Base-by-base conservation (phyloP, 30 jellyfish, hydroid and myxozoan genomes). In the Chironex yamaguchii region DNA sequence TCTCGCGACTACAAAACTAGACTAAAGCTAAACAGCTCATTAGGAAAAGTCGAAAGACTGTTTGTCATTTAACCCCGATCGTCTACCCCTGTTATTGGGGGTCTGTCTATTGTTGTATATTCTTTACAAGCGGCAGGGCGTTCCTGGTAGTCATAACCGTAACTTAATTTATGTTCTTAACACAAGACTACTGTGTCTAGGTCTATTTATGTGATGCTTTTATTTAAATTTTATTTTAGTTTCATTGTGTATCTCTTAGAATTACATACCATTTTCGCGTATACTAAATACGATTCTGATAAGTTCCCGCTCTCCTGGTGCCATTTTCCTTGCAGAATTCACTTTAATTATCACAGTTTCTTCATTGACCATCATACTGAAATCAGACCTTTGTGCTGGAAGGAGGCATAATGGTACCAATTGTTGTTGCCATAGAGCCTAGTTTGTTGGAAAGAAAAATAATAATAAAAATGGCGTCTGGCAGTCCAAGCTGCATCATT, bases 301-400 rank as follows among this genome's bases (percentile, higher is more conserved):
- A 31, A 73, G 86, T 73, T 73, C 86, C 86, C 86, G 30, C 76
- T 42, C 75, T 74, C 13, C n/a, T 4, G 86, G 30, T 52, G 75
- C 86, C 86, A 73, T 71, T 73, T 73, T 73, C 52, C 29, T 73
- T 22, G 29, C 86, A 12, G 52, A 3, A 36, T 48, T 53, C 14
- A 27, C 28, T 73, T 36, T 42, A 73, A 36, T 73, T 73, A 23
- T 49, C 86, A 1, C 52, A 36, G 23, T 0, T 73, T 73, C 30
- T 6, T 17, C 1, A 29, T 4, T 73, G 52, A n/a, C 86, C 86
- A 58, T 74, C 86, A 73, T 73, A 23, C 52, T 73, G 2, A 73
- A 73, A 73, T 36, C n/a, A 28, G 23, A 36, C 62, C 54, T 12
- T 73, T 49, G 48, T 30, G 4, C 74, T 11, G 30, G 30, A 73